phyloP scores from a whole-genome alignment of 1,140 invertebrate species.

The Drosophila kepulauana region DNA sequence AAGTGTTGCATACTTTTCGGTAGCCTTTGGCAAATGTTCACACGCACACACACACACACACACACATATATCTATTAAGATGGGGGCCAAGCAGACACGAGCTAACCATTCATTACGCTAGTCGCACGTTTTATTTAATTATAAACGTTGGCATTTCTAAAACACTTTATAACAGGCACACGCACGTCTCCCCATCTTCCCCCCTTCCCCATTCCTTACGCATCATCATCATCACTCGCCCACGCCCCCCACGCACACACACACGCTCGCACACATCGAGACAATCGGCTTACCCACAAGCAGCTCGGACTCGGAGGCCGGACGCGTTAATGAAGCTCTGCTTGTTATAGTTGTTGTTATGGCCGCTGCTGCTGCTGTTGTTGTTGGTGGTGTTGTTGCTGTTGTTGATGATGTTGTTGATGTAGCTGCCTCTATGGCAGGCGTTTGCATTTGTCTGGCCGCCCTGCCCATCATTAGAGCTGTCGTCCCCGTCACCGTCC shows the following conservation, averaged over 20 bases:
- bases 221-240: conserved; percentile 1
- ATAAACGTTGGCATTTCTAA: conserved; percentile 79
- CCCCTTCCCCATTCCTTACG: not conserved
- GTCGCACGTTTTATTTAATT: conserved; percentile 81
- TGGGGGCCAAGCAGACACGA: conserved; percentile 26
- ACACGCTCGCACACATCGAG: conserved; percentile 2
- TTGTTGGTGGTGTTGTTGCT: conserved; percentile 28
- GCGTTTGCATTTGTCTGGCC: conserved; percentile 49
- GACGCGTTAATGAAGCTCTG: conserved; percentile 79
- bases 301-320: conserved; percentile 74
- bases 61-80: conserved; percentile 17
- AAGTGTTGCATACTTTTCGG: conserved; percentile 65
- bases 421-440: conserved; percentile 7
- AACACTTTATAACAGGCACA: conserved; percentile 72
- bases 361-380: conserved; percentile 30
- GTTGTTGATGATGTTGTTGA: conserved; percentile 19
- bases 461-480: conserved; percentile 35
- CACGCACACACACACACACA: conserved; percentile 21
- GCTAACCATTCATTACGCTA: conserved; percentile 65
- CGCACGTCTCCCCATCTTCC: conserved; percentile 8
- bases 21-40: conserved; percentile 27
- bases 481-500: not conserved
- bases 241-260: not conserved
- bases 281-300: conserved; percentile 73
- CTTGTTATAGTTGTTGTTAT: conserved; percentile 34